These are phyloP conservation scores for Sussaba pulchella DNA, from an alignment of 2,888 invertebrate species.

Conservation along the genomic window DNA sequence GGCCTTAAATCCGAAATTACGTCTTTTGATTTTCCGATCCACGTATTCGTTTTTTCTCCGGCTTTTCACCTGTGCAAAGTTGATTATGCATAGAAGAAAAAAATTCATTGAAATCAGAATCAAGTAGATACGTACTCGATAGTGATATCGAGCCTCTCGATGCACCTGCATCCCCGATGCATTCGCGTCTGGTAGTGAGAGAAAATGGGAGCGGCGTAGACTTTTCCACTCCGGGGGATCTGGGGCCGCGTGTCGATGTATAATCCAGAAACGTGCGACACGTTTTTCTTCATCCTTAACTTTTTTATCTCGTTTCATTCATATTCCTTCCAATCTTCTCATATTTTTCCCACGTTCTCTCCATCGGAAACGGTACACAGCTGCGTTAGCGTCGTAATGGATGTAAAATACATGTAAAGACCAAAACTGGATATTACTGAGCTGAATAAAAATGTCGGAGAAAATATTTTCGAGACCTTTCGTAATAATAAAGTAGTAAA, in stretches of 20 bases:
- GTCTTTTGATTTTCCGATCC: too few relatives aligned
- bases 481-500: neutral
- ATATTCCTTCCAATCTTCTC: slow-evolving; percentile 1
- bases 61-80: too few relatives aligned
- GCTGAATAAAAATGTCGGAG: neutral
- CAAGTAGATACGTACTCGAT: slow-evolving; percentile 26
- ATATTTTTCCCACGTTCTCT: slow-evolving; percentile 25
- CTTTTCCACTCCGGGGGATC: slow-evolving; percentile 22
- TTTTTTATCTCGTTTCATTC: slow-evolving; percentile 9
- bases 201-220: slow-evolving; percentile 50
- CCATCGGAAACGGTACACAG: neutral
- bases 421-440: neutral
- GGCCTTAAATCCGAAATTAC: too few relatives aligned
- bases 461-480: neutral
- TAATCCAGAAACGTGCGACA: slow-evolving; percentile 47
- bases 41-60: too few relatives aligned
- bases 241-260: slow-evolving; percentile 28
- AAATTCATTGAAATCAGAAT: slow-evolving; percentile 41
- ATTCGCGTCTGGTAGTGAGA: slow-evolving; percentile 29
- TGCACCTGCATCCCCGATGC: slow-evolving; percentile 40
- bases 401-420: neutral
- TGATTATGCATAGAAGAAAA: neutral
- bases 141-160: slow-evolving; percentile 40
- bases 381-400: neutral
- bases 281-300: slow-evolving; percentile 17